phyloP scores from a whole-genome alignment of 2,797 vertebrate species.

The Gorsachius magnificus region DNA sequence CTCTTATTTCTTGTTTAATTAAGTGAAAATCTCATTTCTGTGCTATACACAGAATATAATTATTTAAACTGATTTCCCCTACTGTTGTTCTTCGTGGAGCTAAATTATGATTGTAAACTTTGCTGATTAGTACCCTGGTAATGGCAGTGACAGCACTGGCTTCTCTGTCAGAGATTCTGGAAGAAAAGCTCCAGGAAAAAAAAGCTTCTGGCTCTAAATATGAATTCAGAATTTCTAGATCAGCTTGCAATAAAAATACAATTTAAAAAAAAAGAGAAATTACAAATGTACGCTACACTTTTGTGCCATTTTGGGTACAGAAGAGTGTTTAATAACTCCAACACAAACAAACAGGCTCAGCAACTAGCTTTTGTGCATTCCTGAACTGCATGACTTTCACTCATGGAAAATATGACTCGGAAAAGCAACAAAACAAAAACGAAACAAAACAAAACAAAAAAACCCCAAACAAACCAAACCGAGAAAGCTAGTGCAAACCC shows the following conservation, averaged over 20 bases:
- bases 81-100: slow-evolving; percentile 65
- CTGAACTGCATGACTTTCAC: slow-evolving; percentile 49
- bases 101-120: slow-evolving; percentile 71
- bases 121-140: slow-evolving; percentile 64
- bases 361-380: slow-evolving; percentile 54
- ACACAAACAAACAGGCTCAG: slow-evolving; percentile 46
- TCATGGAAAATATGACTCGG: slow-evolving; percentile 45
- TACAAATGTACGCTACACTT: slow-evolving; percentile 50
- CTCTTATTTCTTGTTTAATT: slow-evolving; percentile 55
- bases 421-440: background rate
- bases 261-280: background rate
- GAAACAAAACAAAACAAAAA: background rate
- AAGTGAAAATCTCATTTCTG: slow-evolving; percentile 65
- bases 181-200: slow-evolving; percentile 28
- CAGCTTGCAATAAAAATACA: background rate
- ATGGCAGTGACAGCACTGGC: slow-evolving; percentile 58
- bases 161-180: slow-evolving; percentile 44
- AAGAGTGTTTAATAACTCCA: slow-evolving; percentile 69
- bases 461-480: background rate
- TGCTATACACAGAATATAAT: slow-evolving; percentile 47
- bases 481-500: slow-evolving; percentile 55
- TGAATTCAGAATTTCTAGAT: slow-evolving; percentile 4
- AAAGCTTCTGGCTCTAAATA: slow-evolving; percentile 7
- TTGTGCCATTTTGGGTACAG: slow-evolving; percentile 50
- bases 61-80: slow-evolving; percentile 48